These are phyloP conservation scores for Okapia johnstoni DNA, from an alignment of 2,113 vertebrate species.

Conservation along the genomic window DNA sequence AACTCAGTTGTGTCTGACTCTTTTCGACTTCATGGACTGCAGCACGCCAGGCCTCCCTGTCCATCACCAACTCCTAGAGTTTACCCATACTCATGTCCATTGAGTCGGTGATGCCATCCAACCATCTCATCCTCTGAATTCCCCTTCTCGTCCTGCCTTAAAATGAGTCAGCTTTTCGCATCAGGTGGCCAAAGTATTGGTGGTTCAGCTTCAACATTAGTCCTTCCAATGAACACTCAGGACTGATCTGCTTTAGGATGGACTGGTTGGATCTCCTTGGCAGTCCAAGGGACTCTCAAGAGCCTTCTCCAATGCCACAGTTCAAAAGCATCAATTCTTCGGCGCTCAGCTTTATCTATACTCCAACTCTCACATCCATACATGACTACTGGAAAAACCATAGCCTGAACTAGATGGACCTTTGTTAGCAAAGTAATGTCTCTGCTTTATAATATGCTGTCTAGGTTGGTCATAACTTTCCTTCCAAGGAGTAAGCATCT, in stretches of 20 bases:
- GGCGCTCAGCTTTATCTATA: rapidly evolving
- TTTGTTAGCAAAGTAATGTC: not conserved
- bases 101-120: not conserved
- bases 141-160: no score
- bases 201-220: not conserved
- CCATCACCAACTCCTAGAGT: not conserved
- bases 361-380: not conserved
- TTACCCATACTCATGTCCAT: not conserved
- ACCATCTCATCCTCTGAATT: not conserved
- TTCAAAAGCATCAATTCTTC: not conserved
- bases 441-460: not conserved
- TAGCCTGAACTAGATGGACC: not conserved
- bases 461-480: not conserved
- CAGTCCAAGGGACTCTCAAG: not conserved
- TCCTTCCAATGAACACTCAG: not conserved
- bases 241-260: not conserved
- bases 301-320: not conserved
- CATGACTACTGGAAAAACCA: not conserved
- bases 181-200: not conserved
- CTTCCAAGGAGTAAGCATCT: not conserved
- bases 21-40: not conserved
- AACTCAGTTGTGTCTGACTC: rapidly evolving
- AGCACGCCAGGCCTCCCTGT: not conserved
- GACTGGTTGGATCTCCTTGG: not conserved
- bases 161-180: not conserved